Evolutionary conservation across 2,888 invertebrate species (phyloP), one percentile per base, ranked within the genome.

Genomic region (Geotrupes spiniger): DNA sequence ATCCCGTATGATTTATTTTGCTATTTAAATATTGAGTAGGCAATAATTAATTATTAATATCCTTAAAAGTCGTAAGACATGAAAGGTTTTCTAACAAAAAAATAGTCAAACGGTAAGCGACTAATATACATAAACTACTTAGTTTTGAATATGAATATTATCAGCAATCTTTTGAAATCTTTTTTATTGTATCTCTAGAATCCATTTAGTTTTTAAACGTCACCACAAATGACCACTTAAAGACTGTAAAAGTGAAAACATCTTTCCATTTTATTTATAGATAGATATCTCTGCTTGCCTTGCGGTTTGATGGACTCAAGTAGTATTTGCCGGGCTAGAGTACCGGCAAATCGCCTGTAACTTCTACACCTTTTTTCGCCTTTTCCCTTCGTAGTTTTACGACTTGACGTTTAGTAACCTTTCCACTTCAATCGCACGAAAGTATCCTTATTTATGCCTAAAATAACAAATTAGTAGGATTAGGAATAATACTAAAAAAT

Each of bases 261-360:
- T 48, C 47, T 42, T 42, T 48, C 42, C 37, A 38, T 42, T 39
- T 49, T 46, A 43, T 41, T 37, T 36, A 36, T 37, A 53, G 53
- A 53, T 53, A 53, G 40, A 45, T 40, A 53, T 53, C 53, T 17
- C 29, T 43, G 42, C 41, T 42, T 46, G 42, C 37, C 46, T 42
- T 42, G 42, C 36, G 27, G 49, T 53, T 52, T 53, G 53, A 53
- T 50, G 46, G 53, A 53, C 49, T 53, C 50, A 47, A 53, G 53
- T 50, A 48, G 48, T 52, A 47, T 43, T 48, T 14, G 29, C 37
- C 36, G 43, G 36, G 36, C 45, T 28, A 45, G 15, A 14, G 4
- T 29, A n/a, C 31, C 10, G 10, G 4, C 10, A 29, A 33, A 33
- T 33, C 33, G 9, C 15, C 14, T 12, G 14, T 33, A 15, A 33